phyloP scores from a whole-genome alignment of 2,797 vertebrate species.

The Gouania willdenowi region DNA sequence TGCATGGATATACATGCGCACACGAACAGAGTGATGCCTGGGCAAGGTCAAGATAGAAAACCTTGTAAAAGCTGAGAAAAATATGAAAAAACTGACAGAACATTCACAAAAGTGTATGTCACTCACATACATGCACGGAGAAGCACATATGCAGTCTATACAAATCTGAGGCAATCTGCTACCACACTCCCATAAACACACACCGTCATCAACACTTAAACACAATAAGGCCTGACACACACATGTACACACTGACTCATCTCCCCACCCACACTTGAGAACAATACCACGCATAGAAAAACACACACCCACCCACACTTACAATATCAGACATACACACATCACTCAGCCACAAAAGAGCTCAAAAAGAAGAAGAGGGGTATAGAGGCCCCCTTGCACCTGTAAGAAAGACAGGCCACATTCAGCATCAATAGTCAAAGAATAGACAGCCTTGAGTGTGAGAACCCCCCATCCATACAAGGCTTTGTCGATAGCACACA shows the following conservation, averaged over 20 bases:
- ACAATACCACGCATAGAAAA: constrained; percentile 33
- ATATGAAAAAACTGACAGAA: constrained; percentile 13
- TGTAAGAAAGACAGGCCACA: constrained; percentile 49
- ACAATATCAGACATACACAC: constrained; percentile 55
- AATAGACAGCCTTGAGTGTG: constrained; percentile 45
- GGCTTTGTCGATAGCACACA: constrained; percentile 25
- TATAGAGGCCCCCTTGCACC: constrained; percentile 50
- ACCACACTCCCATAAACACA: constrained; percentile 36
- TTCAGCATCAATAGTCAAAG: constrained; percentile 38
- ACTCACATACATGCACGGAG: not conserved
- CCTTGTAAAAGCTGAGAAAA: constrained; percentile 35
- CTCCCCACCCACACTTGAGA: constrained; percentile 18
- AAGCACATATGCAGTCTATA: not conserved
- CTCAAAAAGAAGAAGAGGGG: constrained; percentile 25
- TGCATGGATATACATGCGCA: constrained; percentile 41
- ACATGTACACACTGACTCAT: constrained; percentile 3
- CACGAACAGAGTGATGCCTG: constrained; percentile 15
- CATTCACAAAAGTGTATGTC: constrained; percentile 9
- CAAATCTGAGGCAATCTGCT: not conserved
- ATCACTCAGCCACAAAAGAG: constrained; percentile 50
- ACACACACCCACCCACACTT: constrained; percentile 20
- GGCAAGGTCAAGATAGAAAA: constrained; percentile 33
- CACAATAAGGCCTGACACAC: constrained; percentile 35
- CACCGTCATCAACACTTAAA: constrained; percentile 41
- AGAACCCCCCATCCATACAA: constrained; percentile 33